These are phyloP conservation scores for Magallana angulata DNA, from an alignment of 1,140 invertebrate genomes.

Conservation along the genomic window DNA sequence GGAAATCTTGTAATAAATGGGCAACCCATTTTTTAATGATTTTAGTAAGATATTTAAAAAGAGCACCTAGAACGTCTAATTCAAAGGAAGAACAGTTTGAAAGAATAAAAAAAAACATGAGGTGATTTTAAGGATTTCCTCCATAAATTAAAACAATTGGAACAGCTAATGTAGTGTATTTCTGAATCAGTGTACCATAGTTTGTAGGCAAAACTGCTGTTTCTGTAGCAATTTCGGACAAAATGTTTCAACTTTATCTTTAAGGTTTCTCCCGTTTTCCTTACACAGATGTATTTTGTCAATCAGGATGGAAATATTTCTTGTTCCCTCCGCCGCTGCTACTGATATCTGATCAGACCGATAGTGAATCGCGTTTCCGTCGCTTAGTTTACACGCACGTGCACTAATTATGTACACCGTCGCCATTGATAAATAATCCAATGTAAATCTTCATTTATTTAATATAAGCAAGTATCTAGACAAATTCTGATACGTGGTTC, in stretches of 20 bases:
- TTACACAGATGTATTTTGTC: slow-evolving; percentile 31
- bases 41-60: too few relatives aligned
- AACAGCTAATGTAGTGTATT: too few relatives aligned
- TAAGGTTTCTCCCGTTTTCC: background rate
- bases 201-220: too few relatives aligned
- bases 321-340: slow-evolving; percentile 5
- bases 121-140: too few relatives aligned
- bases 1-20: too few relatives aligned
- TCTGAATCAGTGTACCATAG: too few relatives aligned
- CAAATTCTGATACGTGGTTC: slow-evolving; percentile 27
- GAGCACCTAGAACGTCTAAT: too few relatives aligned
- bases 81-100: too few relatives aligned
- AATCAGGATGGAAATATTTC: slow-evolving; percentile 33
- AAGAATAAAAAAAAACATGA: too few relatives aligned
- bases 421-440: slow-evolving; percentile 33
- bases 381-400: slow-evolving; percentile 32
- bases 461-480: slow-evolving; percentile 36
- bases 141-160: too few relatives aligned
- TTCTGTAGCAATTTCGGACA: background rate
- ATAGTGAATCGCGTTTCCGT: slow-evolving; percentile 24
- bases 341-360: slow-evolving; percentile 25
- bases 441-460: slow-evolving; percentile 38
- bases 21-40: too few relatives aligned
- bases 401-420: slow-evolving; percentile 37
- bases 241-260: slow-evolving; percentile 4